Evolutionary conservation across 2,113 vertebrate species (phyloP), one percentile per base, ranked within the genome.

Genomic region (Haplotaxodon microlepis): DNA sequence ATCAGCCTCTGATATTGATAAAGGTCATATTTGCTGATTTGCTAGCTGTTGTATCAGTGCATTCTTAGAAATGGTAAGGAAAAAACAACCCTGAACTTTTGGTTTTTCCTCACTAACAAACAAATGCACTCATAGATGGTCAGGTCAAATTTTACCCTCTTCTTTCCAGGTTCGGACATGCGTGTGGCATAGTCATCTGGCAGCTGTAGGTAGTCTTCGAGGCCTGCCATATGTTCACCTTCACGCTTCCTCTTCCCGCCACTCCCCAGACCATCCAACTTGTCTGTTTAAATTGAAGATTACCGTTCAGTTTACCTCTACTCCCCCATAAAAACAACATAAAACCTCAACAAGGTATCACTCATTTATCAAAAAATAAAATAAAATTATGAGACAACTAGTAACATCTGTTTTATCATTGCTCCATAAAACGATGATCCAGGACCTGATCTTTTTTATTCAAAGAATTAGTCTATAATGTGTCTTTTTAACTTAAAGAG

Each of bases 141-240:
- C 42, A 50, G 7, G 71, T 29, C 42, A 78, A n/a, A n/a, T 82
- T 83, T 95, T 96, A 97, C 99, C 98, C 99, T 97, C 95, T 99
- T 99, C 95, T 99, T 99, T 80, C 99, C 99, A 10, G 99, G 99
- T 89, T 99, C 96, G 7, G 98, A 99, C 96, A 97, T 97, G 81
- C 99, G 98, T 63, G 98, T 98, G 81, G 98, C 98, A 90, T 99
- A 99, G 92, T 99, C 98, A 87, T 99, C 99, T 5, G 99, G 98
- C 92, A 99, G 98, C 95, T 99, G 98, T 56, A 99, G 97, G 92
- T 97, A 99, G 96, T 99, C 97, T 90, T 99, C 99, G 95, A 99
- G 96, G 93, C 96, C 98, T 83, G 97, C 96, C 94, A 97, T 92
- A 76, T 97, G 95, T 81, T 97, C 97, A 92, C 97, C 97, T 91